Conservation (phyloP, 1,140 invertebrate genomes). For the Thaumetopoea pityocampa region DNA sequence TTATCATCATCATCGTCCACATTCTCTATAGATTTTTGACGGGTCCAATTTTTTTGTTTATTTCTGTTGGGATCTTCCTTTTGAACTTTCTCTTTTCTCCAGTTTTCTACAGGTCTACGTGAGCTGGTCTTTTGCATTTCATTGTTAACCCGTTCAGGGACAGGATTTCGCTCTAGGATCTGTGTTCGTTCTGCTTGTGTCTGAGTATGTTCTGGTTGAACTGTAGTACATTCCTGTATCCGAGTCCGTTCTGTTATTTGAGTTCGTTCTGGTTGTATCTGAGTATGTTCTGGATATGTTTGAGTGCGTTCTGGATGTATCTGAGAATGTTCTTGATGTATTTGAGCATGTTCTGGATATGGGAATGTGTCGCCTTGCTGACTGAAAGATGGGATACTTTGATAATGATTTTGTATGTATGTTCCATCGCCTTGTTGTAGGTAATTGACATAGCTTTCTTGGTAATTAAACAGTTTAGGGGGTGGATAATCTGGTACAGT, state of each 20-base stretch:
- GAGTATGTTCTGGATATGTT: no score
- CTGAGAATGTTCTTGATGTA: no score
- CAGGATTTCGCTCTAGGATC: neutral
- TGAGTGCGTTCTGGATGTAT: no score
- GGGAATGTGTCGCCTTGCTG: conserved; percentile 39
- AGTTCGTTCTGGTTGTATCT: conserved; percentile 23
- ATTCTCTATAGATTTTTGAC: conserved; percentile 49
- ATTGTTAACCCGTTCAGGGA: conserved; percentile 44
- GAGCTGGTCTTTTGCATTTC: conserved; percentile 48
- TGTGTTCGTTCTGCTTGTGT: neutral
- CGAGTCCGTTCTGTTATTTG: neutral
- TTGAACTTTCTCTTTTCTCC: conserved; percentile 52
- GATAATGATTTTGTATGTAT: conserved; percentile 53
- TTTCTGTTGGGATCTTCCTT: conserved; percentile 54
- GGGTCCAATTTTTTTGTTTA: conserved; percentile 41
- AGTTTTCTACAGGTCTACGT: conserved; percentile 47
- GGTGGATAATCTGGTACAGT: conserved; percentile 48
- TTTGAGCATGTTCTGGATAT: conserved; percentile 24
- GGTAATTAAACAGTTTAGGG: conserved; percentile 37
- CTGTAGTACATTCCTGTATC: no score
- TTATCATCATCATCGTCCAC: conserved; percentile 46
- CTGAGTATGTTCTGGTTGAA: no score
- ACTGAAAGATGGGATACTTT: conserved; percentile 34
- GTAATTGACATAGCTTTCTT: conserved; percentile 51
- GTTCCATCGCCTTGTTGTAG: conserved; percentile 60